phyloP scores from a whole-genome alignment of 2,888 invertebrate species.

The Asteroscopus sphinx region DNA sequence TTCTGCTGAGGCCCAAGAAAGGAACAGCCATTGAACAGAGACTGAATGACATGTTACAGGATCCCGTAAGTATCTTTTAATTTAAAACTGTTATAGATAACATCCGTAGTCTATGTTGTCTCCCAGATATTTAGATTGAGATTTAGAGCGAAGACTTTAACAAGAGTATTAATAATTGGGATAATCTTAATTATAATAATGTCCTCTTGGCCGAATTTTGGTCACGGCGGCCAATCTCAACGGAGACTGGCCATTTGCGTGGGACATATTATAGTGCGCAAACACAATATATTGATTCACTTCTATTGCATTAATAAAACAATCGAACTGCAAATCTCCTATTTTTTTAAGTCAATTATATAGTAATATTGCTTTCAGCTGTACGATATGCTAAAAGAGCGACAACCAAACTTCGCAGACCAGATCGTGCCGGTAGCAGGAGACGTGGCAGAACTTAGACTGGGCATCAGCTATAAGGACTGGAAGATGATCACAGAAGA shows the following conservation, averaged over 20 bases:
- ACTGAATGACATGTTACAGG: constrained; percentile 5
- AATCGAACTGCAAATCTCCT: background rate
- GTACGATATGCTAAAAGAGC: constrained; percentile 22
- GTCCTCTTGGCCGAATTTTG: too few species aligned
- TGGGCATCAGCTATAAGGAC: constrained; percentile 39
- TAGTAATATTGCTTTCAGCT: constrained; percentile 21
- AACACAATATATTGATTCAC: too few species aligned
- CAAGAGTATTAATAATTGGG: too few species aligned
- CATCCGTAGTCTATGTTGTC: too few species aligned
- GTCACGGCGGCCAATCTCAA: too few species aligned
- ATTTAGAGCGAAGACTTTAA: too few species aligned
- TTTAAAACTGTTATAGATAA: too few species aligned
- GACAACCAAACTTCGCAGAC: constrained; percentile 28
- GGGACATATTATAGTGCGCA: too few species aligned
- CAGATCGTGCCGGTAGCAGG: constrained; percentile 22
- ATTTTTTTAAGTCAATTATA: too few species aligned
- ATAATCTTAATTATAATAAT: too few species aligned
- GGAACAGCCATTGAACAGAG: constrained; percentile 3
- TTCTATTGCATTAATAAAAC: background rate
- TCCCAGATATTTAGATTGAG: too few species aligned
- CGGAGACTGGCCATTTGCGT: too few species aligned
- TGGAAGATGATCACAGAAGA: constrained; percentile 46
- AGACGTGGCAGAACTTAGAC: constrained; percentile 28
- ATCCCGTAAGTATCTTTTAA: constrained; percentile 9
- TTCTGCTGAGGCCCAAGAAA: constrained; percentile 18